Percentiles rank a stretch among this genome's conserved stretches.
These are phyloP conservation scores for Aspidiotus destructor DNA, from an alignment of 2,888 invertebrate genomes.

Conservation along the genomic window DNA sequence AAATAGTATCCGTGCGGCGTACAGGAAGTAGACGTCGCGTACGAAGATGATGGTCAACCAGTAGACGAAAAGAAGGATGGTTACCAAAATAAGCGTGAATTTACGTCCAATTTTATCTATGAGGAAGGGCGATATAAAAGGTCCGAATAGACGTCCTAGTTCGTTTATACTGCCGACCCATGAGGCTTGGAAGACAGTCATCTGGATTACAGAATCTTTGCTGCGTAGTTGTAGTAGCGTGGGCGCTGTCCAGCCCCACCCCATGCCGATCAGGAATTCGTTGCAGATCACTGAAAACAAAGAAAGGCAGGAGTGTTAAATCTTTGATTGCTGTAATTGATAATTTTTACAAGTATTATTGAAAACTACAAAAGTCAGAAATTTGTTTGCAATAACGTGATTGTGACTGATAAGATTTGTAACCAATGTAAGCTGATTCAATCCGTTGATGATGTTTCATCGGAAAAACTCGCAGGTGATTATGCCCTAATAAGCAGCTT, in stretches of 20 bases:
- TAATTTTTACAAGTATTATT: too few relatives aligned
- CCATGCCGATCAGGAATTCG: conserved; percentile 8
- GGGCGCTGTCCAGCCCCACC: background rate
- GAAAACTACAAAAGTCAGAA: too few relatives aligned
- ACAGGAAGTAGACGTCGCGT: conserved; percentile 25
- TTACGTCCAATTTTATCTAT: conserved; percentile 15
- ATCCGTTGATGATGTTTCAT: too few relatives aligned
- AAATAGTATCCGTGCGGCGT: conserved; percentile 35
- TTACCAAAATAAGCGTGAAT: background rate
- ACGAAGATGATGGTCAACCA: conserved; percentile 10
- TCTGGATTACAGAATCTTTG: conserved; percentile 4
- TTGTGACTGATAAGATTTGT: too few relatives aligned
- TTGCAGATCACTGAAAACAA: conserved; percentile 17
- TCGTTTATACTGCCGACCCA: conserved; percentile 5
- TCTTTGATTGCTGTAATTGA: too few relatives aligned
- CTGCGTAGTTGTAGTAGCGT: background rate
- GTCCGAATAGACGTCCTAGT: conserved; percentile 4
- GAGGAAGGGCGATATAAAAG: background rate
- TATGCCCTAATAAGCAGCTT: too few relatives aligned
- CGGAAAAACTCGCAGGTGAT: too few relatives aligned
- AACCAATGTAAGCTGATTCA: too few relatives aligned
- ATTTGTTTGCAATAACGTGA: too few relatives aligned
- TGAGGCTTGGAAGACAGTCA: conserved; percentile 6
- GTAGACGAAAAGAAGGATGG: background rate
- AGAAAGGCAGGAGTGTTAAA: background rate